Percentiles rank a stretch among this genome's conserved stretches.
Evolutionary conservation across 2,113 vertebrate species (phyloP).

Genomic region (Lophotis ruficrista): DNA sequence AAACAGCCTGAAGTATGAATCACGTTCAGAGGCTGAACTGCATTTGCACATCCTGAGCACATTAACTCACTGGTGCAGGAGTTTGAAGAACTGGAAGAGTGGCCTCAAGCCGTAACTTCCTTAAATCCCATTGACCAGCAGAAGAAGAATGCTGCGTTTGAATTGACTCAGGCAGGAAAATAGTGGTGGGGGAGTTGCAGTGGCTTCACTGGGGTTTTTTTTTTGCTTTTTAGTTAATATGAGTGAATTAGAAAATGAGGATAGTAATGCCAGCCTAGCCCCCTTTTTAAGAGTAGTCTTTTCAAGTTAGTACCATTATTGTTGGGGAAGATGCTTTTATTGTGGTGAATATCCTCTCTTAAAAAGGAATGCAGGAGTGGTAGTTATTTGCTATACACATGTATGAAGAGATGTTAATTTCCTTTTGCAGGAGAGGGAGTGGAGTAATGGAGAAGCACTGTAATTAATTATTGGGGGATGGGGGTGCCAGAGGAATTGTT

Average conservation of each 20-base stretch:
- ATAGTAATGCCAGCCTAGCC: background rate
- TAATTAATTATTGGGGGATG: background rate
- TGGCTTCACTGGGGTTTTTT: background rate
- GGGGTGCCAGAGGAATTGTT: background rate
- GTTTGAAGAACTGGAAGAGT: background rate
- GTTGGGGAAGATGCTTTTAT: background rate
- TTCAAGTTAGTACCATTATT: background rate
- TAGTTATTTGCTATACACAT: background rate
- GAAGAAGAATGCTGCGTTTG: background rate
- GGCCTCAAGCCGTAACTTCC: background rate
- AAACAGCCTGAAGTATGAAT: background rate
- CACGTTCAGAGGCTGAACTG: background rate
- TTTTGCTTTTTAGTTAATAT: background rate
- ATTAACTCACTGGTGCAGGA: accelerated
- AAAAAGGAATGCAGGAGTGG: background rate
- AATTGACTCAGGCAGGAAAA: background rate
- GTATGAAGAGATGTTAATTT: background rate
- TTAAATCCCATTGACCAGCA: background rate
- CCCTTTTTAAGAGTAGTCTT: background rate
- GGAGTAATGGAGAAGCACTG: background rate
- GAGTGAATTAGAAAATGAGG: background rate
- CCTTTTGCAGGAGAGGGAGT: background rate
- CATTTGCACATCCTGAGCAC: background rate
- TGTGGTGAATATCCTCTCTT: background rate
- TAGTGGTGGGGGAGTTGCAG: background rate